Evolutionary conservation across 2,888 invertebrate genomes (phyloP), one percentile per base, ranked within the genome.

Genomic region (Pheosia tremula): DNA sequence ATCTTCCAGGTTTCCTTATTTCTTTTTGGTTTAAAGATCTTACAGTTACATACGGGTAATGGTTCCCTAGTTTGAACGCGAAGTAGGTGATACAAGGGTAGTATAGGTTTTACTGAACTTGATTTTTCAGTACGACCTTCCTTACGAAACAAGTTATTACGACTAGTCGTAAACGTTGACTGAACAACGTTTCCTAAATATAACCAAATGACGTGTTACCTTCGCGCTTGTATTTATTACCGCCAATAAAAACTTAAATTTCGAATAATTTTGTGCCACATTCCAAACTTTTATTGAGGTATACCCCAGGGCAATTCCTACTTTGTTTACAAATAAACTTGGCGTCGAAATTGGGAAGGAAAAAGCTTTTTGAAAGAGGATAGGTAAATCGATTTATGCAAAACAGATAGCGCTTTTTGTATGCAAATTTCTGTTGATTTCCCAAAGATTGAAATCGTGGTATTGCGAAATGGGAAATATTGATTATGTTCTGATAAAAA

Each of bases 371-470:
- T 87, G 87, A 88, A 90, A 90, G 89, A 87, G 90, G 89, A 92
- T 91, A 88, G 89, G 90, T 88, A 91, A 93, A 91, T 91, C 90
- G 91, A 90, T 93, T 93, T 91, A 92, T 91, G 90, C 88, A 91
- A 92, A 92, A 87, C 85, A 91, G 90, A 90, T 90, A 86, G 89
- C 88, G 89, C 91, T 91, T 92, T 93, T 92, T 92, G 88, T 91
- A 92, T 93, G 92, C 87, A 91, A 92, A 92, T 93, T 88, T 86
- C 83, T 89, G 88, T 90, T 91, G 91, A 91, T 91, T 92, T 91
- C 86, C 87, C 83, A 88, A 88, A 91, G 90, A 91, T 91, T 91
- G 90, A 90, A 91, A 90, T 89, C 85, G 84, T 85, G 85, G 88
- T 86, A 86, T 89, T 88, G 87, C 86, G 83, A 85, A 88, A 85